Conservation (phyloP, 1,140 invertebrate species). For the Drosophila sp. region DNA sequence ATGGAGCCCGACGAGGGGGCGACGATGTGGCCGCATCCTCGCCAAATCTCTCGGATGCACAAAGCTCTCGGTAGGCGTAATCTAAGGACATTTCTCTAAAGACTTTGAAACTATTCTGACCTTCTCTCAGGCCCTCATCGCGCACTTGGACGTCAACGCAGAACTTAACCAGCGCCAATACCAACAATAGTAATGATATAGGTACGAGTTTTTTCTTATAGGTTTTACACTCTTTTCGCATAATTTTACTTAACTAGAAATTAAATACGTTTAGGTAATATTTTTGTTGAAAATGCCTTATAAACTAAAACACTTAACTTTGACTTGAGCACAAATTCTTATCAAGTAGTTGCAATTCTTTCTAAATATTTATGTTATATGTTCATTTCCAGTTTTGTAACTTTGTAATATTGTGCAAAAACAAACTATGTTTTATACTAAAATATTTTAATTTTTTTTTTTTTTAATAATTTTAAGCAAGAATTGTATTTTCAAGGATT, state of each 20-base stretch:
- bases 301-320: too few relatives aligned
- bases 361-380: conserved; percentile 4
- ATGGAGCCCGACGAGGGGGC: conserved; percentile 89
- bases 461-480: neutral
- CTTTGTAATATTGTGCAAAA: neutral
- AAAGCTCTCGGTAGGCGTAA: conserved; percentile 86
- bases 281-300: neutral
- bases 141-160: conserved; percentile 86
- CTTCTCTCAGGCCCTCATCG: conserved; percentile 64
- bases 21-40: conserved; percentile 91
- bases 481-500: neutral
- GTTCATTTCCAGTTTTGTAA: conserved; percentile 12
- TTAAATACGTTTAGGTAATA: neutral
- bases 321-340: too few relatives aligned
- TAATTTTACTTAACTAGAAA: neutral
- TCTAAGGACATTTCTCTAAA: neutral
- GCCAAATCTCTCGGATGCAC: conserved; percentile 89
- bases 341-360: neutral
- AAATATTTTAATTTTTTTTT: neutral
- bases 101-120: neutral
- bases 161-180: conserved; percentile 84
- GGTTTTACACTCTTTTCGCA: neutral
- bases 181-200: conserved; percentile 77
- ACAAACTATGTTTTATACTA: conserved; percentile 1
- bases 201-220: conserved; percentile 53